Evolutionary conservation across 2,113 vertebrate genomes (phyloP).

Genomic region (Rhea americana): DNA sequence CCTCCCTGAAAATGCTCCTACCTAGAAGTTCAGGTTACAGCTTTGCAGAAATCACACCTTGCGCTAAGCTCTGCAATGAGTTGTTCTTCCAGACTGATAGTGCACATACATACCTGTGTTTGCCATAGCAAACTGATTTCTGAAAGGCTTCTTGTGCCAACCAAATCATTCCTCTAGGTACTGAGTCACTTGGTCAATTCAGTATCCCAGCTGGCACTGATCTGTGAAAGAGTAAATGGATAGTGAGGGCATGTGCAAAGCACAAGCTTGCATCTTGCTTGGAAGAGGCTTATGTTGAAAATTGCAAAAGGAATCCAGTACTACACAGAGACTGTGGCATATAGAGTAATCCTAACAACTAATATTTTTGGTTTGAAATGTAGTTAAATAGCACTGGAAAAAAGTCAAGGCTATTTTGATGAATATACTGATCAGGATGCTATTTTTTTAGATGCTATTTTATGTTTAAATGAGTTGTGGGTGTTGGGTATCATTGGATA

Average conservation of each 20-base stretch:
- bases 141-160: not conserved
- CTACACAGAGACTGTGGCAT: not conserved
- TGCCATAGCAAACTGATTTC: not conserved
- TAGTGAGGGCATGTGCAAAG: fast-evolving
- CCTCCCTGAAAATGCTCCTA: not conserved
- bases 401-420: not conserved
- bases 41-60: not conserved
- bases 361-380: not conserved
- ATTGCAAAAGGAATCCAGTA: not conserved
- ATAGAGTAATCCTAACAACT: not conserved
- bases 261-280: fast-evolving
- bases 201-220: not conserved
- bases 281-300: not conserved
- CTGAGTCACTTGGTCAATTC: not conserved
- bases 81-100: not conserved
- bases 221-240: not conserved
- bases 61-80: fast-evolving
- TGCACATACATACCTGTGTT: not conserved
- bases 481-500: not conserved
- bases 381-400: not conserved
- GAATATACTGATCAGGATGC: not conserved
- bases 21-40: not conserved
- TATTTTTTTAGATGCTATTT: not conserved
- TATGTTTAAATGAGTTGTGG: not conserved
- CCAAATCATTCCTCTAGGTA: not conserved